These are phyloP conservation scores for Mallotus villosus DNA, from an alignment of 2,797 vertebrate species.

Conservation along the genomic window DNA sequence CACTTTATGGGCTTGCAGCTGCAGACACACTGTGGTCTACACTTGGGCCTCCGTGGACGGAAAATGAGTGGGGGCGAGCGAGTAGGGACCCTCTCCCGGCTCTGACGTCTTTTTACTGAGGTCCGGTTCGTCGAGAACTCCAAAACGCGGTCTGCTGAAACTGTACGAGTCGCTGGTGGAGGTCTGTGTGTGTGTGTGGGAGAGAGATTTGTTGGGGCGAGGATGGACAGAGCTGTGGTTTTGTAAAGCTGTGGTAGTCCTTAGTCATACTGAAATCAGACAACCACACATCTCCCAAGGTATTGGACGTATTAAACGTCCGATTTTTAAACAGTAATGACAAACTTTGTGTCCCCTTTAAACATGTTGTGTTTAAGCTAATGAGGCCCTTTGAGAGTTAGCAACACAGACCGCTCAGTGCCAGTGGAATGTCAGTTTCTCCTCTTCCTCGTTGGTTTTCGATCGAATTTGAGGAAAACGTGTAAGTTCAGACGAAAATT, in stretches of 20 bases:
- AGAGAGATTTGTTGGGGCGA: background rate
- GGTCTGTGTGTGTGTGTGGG: background rate
- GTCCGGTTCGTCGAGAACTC: slow-evolving; percentile 10
- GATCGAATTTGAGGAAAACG: no score
- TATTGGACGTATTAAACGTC: no score
- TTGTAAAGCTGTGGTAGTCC: background rate
- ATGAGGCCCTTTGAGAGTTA: no score
- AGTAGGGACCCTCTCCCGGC: slow-evolving; percentile 38
- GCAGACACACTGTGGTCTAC: slow-evolving; percentile 50
- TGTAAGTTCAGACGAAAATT: no score
- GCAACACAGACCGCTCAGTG: no score
- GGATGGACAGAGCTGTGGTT: background rate
- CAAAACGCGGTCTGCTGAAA: background rate
- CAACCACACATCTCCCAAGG: no score
- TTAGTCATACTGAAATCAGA: no score
- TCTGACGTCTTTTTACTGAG: slow-evolving; percentile 31
- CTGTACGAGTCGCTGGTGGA: background rate
- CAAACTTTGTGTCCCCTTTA: no score
- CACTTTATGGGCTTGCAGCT: slow-evolving; percentile 51
- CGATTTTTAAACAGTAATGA: no score
- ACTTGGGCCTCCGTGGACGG: slow-evolving; percentile 40
- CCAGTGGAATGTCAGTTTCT: no score
- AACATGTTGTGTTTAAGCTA: no score
- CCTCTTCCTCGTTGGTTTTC: no score
- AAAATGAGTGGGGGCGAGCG: slow-evolving; percentile 59